Percentiles rank a stretch among this genome's conserved stretches.
These are phyloP conservation scores for Ciconia boyciana DNA, from an alignment of 2,113 vertebrate genomes.

Conservation along the genomic window DNA sequence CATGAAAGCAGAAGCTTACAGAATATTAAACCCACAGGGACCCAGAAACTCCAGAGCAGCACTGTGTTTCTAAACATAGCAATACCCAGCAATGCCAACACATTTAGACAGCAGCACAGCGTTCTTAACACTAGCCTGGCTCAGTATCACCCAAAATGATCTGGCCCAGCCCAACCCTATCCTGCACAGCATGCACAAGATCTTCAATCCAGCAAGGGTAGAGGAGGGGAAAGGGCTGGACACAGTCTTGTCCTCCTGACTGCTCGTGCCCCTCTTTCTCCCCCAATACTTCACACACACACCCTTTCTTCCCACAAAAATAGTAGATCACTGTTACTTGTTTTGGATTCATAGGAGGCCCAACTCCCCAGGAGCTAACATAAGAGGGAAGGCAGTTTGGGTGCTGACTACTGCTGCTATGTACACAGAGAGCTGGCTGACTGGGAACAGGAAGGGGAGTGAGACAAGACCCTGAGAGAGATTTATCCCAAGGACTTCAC, in stretches of 20 bases:
- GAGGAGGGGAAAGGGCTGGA: neutral
- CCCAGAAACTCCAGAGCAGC: neutral
- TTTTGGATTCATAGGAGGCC: neutral
- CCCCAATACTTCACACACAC: neutral
- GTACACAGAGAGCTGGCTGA: neutral
- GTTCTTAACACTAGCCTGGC: neutral
- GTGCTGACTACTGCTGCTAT: neutral
- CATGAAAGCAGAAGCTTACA: neutral
- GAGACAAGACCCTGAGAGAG: neutral
- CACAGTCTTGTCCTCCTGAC: neutral
- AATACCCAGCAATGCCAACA: neutral
- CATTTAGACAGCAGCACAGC: neutral
- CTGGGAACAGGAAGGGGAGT: neutral
- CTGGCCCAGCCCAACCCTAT: neutral
- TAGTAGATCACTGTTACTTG: neutral
- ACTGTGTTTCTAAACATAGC: neutral
- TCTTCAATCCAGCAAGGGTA: neutral
- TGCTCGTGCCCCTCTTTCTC: neutral
- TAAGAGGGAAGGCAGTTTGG: neutral
- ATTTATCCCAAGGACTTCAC: neutral
- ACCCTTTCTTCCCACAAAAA: rapidly evolving
- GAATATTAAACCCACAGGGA: neutral
- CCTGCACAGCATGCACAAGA: neutral
- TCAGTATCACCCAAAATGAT: neutral
- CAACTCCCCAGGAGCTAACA: rapidly evolving